Evolutionary conservation across 37 sponge, comb jelly and placozoan genomes (phyloP), one percentile per base, ranked within the genome.

Genomic region (Ephydatia muelleri): DNA sequence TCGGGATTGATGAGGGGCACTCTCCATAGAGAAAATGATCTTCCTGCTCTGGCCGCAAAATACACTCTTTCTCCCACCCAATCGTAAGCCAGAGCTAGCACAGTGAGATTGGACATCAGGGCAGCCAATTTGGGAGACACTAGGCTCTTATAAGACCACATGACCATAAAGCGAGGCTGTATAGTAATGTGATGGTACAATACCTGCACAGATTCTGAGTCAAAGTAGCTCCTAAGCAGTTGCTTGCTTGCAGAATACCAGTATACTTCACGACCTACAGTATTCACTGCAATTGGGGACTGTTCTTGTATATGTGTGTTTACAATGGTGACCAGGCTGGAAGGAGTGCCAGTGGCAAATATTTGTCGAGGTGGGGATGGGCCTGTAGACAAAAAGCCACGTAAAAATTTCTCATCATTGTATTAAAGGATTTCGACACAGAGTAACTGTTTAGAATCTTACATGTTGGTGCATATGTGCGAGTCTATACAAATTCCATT

Each of bases 21-120:
- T 27, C 79, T 13, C 79, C 49, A 40, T 32, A 40, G 21, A 22
- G 29, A 49, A 40, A n/a, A 49, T 33, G 33, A 30, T 16, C 19
- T 29, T 27, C 72, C 72, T 34, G 19, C 72, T 33, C 72, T 72
- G 19, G 30, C 72, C 26, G 33, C 72, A 77, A 69, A 43, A n/a
- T 87, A 87, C 38, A 87, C 34, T 0, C 32, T 25, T 68, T 68
- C 34, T 38, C 69, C 87, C 31, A 80, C 47, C 87, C 87, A 87
- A 33, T 87, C 81, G 74, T 38, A 87, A 0, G 87, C 81, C 75
- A 87, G 36, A 3, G 87, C 38, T 1, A 72, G 38, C 12, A 87
- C 22, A 12, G 30, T 73, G 33, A 73, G 73, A 31, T 32, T 31
- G 73, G 29, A 26, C 34, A 35, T 30, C 33, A 73, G 2, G 6